Evolutionary conservation across 2,797 vertebrate species (phyloP).

Genomic region (Esox masquinongy): DNA sequence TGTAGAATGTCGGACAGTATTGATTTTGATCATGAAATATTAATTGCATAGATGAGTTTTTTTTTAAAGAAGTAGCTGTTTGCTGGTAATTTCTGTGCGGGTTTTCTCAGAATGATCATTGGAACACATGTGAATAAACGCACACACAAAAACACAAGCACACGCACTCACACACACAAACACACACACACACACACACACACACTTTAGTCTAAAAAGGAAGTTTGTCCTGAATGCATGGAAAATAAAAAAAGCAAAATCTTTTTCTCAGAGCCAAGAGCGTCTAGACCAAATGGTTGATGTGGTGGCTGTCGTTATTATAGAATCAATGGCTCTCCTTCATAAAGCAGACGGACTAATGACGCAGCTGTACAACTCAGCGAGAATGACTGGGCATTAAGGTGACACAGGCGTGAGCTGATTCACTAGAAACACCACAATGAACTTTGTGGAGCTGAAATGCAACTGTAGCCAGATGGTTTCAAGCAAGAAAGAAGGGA

Average conservation of each 20-base stretch:
- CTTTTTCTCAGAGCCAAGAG: background rate
- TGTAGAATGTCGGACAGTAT: background rate
- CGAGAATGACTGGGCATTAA: background rate
- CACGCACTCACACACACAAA: background rate
- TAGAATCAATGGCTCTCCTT: constrained; percentile 37
- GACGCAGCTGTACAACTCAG: background rate
- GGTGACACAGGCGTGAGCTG: background rate
- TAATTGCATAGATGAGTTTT: background rate
- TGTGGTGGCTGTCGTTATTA: constrained; percentile 39
- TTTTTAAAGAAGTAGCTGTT: background rate
- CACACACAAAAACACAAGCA: constrained; percentile 5
- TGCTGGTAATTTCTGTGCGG: background rate
- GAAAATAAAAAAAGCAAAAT: background rate
- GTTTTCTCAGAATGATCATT: background rate
- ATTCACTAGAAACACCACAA: background rate
- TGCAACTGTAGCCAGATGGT: too few relatives aligned
- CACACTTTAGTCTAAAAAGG: background rate
- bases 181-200: background rate
- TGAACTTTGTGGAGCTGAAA: background rate
- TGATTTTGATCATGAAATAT: background rate
- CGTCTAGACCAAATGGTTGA: constrained; percentile 32
- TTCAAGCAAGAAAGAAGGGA: too few relatives aligned
- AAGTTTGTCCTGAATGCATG: background rate
- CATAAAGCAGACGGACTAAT: background rate
- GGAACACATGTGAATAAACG: background rate